A percentile compares a stretch with the other conserved stretches of the same genome.
These are phyloP conservation scores for Naso thynnoides DNA, from an alignment of 2,797 vertebrate genomes.

Conservation along the genomic window DNA sequence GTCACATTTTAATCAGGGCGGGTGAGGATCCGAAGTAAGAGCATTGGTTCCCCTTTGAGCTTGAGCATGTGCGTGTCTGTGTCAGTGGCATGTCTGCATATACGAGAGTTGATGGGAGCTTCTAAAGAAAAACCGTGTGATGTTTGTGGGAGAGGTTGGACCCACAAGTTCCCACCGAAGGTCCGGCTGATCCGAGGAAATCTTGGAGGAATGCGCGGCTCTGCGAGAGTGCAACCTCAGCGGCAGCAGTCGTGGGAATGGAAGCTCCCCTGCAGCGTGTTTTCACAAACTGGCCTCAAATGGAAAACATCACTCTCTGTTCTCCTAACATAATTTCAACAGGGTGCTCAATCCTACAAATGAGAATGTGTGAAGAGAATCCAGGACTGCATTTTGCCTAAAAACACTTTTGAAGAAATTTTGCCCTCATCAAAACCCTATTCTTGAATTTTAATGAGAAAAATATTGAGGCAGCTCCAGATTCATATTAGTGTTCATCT, in stretches of 20 bases:
- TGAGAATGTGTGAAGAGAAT: slow-evolving; percentile 27
- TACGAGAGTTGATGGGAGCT: slow-evolving; percentile 34
- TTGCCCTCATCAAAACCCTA: slow-evolving; percentile 20
- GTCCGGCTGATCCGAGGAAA: slow-evolving; percentile 41
- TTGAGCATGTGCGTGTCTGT: slow-evolving; percentile 31
- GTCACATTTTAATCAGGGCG: slow-evolving; percentile 75
- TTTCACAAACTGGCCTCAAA: slow-evolving; percentile 31
- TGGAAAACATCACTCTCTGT: slow-evolving; percentile 34
- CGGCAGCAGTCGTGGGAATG: slow-evolving; percentile 52
- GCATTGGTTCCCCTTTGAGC: slow-evolving; percentile 39
- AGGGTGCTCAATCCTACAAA: slow-evolving; percentile 38
- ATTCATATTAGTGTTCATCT: slow-evolving; percentile 49
- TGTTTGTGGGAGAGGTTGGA: slow-evolving; percentile 71
- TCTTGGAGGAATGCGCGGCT: slow-evolving; percentile 30
- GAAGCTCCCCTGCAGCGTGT: slow-evolving; percentile 34
- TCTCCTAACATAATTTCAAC: slow-evolving; percentile 27
- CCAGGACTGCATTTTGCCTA: slow-evolving; percentile 9
- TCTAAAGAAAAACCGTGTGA: slow-evolving; percentile 5
- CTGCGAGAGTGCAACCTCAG: slow-evolving; percentile 55
- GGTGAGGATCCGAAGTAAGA: slow-evolving; percentile 34
- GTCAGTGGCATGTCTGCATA: slow-evolving; percentile 27
- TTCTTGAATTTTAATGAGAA: slow-evolving; percentile 53
- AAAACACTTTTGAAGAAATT: slow-evolving; percentile 9
- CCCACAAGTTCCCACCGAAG: slow-evolving; percentile 67
- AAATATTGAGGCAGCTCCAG: slow-evolving; percentile 34